phyloP scores from a whole-genome alignment of 1,140 invertebrate species.

The Adoxophyes honmai region DNA sequence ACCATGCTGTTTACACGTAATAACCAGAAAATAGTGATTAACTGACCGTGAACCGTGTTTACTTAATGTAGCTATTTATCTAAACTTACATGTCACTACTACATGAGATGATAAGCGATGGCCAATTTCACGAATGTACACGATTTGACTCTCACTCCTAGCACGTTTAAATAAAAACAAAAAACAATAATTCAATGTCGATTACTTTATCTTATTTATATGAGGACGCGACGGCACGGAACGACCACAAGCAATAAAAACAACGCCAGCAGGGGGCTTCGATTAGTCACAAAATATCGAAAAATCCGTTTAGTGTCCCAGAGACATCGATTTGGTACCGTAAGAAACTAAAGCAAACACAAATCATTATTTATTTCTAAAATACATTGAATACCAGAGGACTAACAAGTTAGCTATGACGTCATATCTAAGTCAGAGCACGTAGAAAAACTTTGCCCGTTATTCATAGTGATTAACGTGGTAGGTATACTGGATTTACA shows the following conservation, averaged over 20 bases:
- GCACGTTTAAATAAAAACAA: no score
- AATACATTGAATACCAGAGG: no score
- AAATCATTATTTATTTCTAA: no score
- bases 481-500: conserved; percentile 2
- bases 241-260: background rate
- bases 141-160: no score
- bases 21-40: conserved; percentile 19
- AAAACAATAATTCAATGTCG: no score
- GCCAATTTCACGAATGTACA: no score
- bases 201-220: no score
- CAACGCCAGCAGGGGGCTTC: background rate
- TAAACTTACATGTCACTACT: no score
- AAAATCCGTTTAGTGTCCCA: conserved; percentile 9
- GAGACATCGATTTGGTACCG: background rate
- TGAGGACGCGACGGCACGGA: background rate
- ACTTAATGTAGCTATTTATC: no score
- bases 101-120: no score
- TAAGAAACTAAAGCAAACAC: background rate
- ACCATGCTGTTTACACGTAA: conserved; percentile 13
- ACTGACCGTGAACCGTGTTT: conserved; percentile 28
- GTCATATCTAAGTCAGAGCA: background rate
- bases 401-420: no score
- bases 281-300: background rate
- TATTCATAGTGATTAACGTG: background rate
- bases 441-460: background rate